A percentile compares a stretch with the other conserved stretches of the same genome.
Conservation (phyloP, 2,797 vertebrate species). For the Anniella stebbinsi region DNA sequence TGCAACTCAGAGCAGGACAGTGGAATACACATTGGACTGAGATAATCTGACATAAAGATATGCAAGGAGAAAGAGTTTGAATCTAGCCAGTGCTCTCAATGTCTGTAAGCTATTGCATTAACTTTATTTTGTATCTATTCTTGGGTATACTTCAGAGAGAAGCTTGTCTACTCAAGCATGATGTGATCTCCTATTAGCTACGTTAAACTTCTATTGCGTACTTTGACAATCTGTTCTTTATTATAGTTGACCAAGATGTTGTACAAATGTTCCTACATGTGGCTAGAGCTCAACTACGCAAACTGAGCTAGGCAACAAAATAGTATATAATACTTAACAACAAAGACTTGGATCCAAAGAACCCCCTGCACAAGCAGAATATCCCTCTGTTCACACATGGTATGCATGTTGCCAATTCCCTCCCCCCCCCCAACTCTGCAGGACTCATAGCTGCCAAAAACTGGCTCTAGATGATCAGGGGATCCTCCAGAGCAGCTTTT, state of each 20-base stretch:
- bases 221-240: background rate
- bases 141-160: background rate
- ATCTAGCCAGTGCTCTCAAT: background rate
- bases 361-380: background rate
- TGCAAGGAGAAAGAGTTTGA: background rate
- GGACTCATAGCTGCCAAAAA: background rate
- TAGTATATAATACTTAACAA: background rate
- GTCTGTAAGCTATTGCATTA: background rate
- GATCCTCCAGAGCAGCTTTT: background rate
- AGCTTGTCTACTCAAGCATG: conserved; percentile 4
- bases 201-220: background rate
- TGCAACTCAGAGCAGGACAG: background rate
- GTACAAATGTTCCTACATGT: conserved; percentile 3
- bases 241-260: conserved; percentile 15
- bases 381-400: background rate
- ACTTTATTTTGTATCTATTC: background rate
- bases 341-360: background rate
- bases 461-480: background rate
- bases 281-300: conserved; percentile 32
- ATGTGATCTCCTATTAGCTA: background rate
- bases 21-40: background rate
- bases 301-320: background rate
- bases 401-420: background rate
- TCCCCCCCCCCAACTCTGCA: background rate
- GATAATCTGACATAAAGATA: background rate